These are phyloP conservation scores for Macaria notata DNA, from an alignment of 2,888 invertebrate species.

Conservation along the genomic window DNA sequence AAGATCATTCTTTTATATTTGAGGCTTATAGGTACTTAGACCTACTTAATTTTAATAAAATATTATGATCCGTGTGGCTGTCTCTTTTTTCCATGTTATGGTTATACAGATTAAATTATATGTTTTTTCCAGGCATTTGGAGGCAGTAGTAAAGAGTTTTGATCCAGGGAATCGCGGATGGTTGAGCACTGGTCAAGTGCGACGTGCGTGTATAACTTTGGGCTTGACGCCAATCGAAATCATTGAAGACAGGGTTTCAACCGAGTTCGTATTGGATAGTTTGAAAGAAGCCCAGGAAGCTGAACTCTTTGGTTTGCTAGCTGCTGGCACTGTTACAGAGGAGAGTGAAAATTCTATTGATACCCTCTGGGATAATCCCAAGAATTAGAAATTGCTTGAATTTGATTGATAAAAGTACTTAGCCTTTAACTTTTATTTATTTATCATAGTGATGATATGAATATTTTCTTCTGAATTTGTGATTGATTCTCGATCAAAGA, in stretches of 20 bases:
- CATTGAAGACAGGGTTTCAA: constrained; percentile 47
- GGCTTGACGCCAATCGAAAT: constrained; percentile 49
- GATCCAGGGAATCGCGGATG: constrained; percentile 70
- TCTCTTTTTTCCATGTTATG: not conserved
- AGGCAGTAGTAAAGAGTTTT: constrained; percentile 69
- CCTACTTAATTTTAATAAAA: not conserved
- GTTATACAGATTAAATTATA: too few species aligned
- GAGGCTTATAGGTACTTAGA: not conserved
- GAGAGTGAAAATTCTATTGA: constrained; percentile 22
- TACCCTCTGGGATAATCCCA: constrained; percentile 10
- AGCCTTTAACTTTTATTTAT: too few species aligned
- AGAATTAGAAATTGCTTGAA: not conserved
- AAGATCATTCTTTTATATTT: constrained; percentile 15
- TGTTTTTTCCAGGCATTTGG: constrained; percentile 51
- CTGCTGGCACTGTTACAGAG: constrained; percentile 42
- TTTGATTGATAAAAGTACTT: too few species aligned
- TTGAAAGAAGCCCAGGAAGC: constrained; percentile 54
- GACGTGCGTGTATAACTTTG: constrained; percentile 57
- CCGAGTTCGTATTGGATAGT: constrained; percentile 43
- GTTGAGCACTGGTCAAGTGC: constrained; percentile 64
- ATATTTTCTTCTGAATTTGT: too few species aligned
- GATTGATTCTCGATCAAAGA: too few species aligned
- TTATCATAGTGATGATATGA: too few species aligned
- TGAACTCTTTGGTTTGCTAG: constrained; percentile 52
- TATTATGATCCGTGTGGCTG: not conserved